Conservation (phyloP, 2,113 vertebrate genomes). For the Lanius collurio region DNA sequence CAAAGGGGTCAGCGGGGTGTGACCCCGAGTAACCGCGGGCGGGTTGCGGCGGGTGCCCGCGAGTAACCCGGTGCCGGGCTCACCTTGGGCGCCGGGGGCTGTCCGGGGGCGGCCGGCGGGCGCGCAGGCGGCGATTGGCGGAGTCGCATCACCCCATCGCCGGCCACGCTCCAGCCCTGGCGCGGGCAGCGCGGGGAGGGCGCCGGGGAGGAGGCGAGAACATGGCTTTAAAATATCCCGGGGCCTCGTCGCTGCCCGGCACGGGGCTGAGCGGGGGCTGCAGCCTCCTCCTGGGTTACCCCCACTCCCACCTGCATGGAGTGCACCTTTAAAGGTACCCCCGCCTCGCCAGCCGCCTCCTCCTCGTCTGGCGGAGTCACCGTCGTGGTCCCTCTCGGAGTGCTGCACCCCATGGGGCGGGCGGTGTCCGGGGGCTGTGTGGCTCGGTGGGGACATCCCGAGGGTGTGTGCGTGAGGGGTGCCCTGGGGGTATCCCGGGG, state of each 20-base stretch:
- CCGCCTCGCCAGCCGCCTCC: neutral
- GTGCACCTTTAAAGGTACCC: slow-evolving; percentile 67
- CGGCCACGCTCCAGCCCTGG: slow-evolving; percentile 67
- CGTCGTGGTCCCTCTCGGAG: neutral
- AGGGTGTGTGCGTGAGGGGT: neutral
- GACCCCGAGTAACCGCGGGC: slow-evolving; percentile 64
- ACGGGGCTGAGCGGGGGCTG: neutral
- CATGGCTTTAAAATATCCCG: neutral
- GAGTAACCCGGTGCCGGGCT: slow-evolving; percentile 81
- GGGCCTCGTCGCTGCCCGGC: neutral
- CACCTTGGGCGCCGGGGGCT: slow-evolving; percentile 49
- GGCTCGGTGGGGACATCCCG: neutral
- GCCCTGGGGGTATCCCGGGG: neutral
- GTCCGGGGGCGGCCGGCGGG: slow-evolving; percentile 29
- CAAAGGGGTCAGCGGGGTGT: neutral
- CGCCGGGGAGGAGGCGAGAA: neutral
- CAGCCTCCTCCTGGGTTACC: neutral
- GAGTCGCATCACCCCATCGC: slow-evolving; percentile 89
- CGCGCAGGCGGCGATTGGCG: slow-evolving; percentile 84
- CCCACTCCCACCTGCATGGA: neutral
- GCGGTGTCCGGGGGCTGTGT: neutral
- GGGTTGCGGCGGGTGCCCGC: slow-evolving; percentile 64
- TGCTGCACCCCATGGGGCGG: neutral
- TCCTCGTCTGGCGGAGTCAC: neutral
- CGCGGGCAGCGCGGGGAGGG: slow-evolving; percentile 11